Base-by-base conservation (phyloP, 2,113 vertebrate genomes). In the Pelecanus crispus region DNA sequence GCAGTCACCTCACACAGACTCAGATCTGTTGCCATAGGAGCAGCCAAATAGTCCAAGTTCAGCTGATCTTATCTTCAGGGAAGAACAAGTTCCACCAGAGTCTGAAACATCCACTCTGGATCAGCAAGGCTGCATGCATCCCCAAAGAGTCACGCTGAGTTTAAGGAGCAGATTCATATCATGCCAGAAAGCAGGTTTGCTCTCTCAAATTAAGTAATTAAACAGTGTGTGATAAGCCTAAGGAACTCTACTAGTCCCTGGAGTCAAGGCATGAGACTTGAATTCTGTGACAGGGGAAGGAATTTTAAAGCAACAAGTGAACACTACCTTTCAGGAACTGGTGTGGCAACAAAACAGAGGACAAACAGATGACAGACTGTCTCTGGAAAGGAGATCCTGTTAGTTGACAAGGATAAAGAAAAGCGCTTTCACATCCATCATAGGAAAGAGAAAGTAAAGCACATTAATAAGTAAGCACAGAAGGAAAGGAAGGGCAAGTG, bases 151-250 rank as follows among this genome's bases (percentile, higher is more conserved):
- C 92, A 93, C 1, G 4, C 70, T 45, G 74, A 86, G 34, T 86
- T 93, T 94, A 93, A 94, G 74, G 32, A 93, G 52, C 58, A 79
- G 83, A 95, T 89, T 86, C 24, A 5, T 77, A 93, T 91, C 78
- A 95, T 88, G 86, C 38, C 86, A 92, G 79, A 95, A 88, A 91
- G 82, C 70, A 93, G 94, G 61, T 89, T 52, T 88, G 63, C 63
- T 91, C 74, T 96, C 80, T 90, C 45, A 86, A 96, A 88, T 93
- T 89, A 93, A 86, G 85, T 90, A 87, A 97, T 95, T 93, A 90
- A 91, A 42, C 63, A 89, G 66, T 2, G 22, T 1, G 0, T 88
- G 94, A 95, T 92, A 95, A 92, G 66, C 77, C 58, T 87, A 49
- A 74, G 70, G 74, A 91, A 59, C 88, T 91, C 65, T 73, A 68